Evolutionary conservation across 2,113 vertebrate genomes (phyloP).

Genomic region (Ornithorhynchus anatinus): DNA sequence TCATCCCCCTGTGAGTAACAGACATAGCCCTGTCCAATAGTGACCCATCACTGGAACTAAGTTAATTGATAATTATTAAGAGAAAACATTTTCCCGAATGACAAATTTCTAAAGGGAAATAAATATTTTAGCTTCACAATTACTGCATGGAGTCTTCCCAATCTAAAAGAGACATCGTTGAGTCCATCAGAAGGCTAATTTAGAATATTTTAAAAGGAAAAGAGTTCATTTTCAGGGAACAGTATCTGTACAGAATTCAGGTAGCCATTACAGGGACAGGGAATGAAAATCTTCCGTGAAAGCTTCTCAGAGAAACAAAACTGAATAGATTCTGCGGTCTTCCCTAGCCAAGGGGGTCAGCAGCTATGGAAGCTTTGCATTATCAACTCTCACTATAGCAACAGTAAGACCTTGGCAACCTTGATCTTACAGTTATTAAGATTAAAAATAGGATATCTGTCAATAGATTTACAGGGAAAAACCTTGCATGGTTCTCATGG

Average conservation of each 20-base stretch:
- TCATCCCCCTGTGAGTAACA: background rate
- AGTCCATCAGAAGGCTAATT: background rate
- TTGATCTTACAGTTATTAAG: conserved; percentile 28
- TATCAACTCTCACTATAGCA: conserved; percentile 63
- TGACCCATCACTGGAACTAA: background rate
- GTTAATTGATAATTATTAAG: background rate
- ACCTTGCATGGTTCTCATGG: background rate
- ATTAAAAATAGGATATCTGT: conserved; percentile 44
- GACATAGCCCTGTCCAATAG: background rate
- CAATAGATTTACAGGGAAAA: background rate
- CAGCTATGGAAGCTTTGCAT: conserved; percentile 17
- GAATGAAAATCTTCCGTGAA: conserved; percentile 20
- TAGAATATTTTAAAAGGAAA: background rate
- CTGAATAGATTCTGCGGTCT: conserved; percentile 31
- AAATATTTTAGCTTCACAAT: background rate
- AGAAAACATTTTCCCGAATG: background rate
- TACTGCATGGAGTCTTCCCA: background rate
- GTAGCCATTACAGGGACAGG: background rate
- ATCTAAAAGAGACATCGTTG: background rate
- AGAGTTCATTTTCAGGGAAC: background rate
- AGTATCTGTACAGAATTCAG: background rate
- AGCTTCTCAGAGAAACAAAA: conserved; percentile 41
- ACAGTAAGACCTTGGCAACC: conserved; percentile 55
- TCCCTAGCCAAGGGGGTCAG: conserved; percentile 43
- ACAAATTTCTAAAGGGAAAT: background rate